These are phyloP conservation scores for Erynnis tages DNA, from an alignment of 2,888 invertebrate genomes.

Conservation along the genomic window DNA sequence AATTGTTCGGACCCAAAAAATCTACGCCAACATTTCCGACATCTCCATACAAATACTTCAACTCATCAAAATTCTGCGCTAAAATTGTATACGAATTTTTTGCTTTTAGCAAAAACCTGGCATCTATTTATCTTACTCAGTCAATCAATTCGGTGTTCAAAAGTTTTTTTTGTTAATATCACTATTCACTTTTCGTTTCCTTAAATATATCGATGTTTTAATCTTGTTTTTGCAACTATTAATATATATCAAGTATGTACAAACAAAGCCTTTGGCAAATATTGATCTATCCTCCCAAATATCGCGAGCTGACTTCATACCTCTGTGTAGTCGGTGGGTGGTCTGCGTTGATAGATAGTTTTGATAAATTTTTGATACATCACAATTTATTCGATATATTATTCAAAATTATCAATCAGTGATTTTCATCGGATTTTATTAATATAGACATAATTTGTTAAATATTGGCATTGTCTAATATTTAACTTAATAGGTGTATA, in stretches of 20 bases:
- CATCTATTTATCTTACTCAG: conserved; percentile 55
- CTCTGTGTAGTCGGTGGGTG: conserved; percentile 17
- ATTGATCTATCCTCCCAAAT: not conserved
- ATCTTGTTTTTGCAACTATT: not conserved
- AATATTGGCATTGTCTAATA: conserved; percentile 7
- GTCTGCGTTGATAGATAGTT: conserved; percentile 8
- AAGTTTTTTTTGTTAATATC: conserved; percentile 54
- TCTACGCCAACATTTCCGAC: conserved; percentile 55
- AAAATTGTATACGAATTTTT: conserved; percentile 55
- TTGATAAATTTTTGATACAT: not conserved
- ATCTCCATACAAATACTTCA: conserved; percentile 56
- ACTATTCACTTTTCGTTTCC: conserved; percentile 54
- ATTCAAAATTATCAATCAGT: conserved; percentile 5
- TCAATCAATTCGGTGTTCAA: conserved; percentile 48
- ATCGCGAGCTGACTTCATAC: not conserved
- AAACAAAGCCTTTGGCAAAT: conserved; percentile 9
- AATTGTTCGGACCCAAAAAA: conserved; percentile 66
- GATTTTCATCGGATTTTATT: conserved; percentile 6
- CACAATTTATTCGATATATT: conserved; percentile 4
- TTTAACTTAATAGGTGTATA: not conserved
- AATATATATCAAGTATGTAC: not conserved
- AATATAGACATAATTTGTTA: conserved; percentile 9
- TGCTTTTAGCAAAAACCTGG: conserved; percentile 50
- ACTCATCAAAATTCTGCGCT: conserved; percentile 52
- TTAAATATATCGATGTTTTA: conserved; percentile 36